Percentiles rank a stretch among this genome's conserved stretches.
These are phyloP conservation scores for Morelia viridis DNA, from an alignment of 2,797 vertebrate species.

Conservation along the genomic window DNA sequence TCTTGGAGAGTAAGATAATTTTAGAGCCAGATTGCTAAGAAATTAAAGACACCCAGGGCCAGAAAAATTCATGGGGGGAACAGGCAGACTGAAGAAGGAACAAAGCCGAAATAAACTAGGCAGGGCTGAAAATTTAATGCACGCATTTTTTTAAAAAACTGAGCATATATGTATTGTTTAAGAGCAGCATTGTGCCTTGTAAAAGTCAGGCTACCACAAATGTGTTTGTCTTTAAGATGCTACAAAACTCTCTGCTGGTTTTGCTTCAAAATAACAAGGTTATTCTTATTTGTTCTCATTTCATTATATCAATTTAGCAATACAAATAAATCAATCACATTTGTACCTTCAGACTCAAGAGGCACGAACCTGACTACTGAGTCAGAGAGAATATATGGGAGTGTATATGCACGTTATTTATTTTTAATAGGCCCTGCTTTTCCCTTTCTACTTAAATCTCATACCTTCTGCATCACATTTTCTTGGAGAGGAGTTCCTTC, in stretches of 20 bases:
- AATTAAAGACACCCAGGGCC: slow-evolving; percentile 34
- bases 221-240: not conserved
- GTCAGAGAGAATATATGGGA: not conserved
- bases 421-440: not conserved
- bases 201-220: not conserved
- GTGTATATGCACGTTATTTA: not conserved
- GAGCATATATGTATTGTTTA: not conserved
- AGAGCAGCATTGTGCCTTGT: not conserved
- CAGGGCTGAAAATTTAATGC: not conserved
- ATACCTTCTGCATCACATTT: not conserved
- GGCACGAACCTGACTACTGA: not conserved
- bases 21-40: slow-evolving; percentile 33
- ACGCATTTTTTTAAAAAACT: not conserved
- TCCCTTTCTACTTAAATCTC: not conserved
- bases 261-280: not conserved
- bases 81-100: slow-evolving; percentile 9
- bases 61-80: slow-evolving; percentile 24
- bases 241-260: not conserved
- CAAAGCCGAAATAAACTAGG: not conserved
- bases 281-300: not conserved
- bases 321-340: not conserved
- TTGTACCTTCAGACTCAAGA: not conserved
- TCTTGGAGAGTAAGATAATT: slow-evolving; percentile 35
- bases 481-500: not conserved
- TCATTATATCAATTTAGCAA: slow-evolving; percentile 3